phyloP scores from a whole-genome alignment of 2,113 vertebrate genomes.

The Sinosuthora webbiana region DNA sequence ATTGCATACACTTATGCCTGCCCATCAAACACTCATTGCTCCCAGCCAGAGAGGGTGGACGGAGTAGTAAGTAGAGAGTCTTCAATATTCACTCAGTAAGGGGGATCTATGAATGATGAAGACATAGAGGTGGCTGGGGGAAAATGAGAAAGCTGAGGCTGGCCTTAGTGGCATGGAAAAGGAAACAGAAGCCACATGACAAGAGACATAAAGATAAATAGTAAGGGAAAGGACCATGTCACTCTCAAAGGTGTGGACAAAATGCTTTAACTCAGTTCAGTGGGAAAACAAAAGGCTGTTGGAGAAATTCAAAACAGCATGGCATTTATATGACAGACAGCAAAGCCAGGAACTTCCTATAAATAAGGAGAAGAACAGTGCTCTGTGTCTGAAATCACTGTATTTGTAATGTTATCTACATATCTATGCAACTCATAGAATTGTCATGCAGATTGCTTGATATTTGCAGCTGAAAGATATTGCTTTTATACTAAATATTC shows the following conservation, averaged over 20 bases:
- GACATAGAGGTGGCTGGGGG: background rate
- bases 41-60: background rate
- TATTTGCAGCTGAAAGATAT: background rate
- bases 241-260: background rate
- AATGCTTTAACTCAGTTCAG: background rate
- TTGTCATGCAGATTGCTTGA: background rate
- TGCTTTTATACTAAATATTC: background rate
- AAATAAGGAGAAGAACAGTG: background rate
- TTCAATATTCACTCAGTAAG: background rate
- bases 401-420: background rate
- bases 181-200: background rate
- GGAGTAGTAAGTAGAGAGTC: background rate
- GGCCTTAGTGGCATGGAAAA: background rate
- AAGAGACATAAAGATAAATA: background rate
- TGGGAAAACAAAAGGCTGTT: background rate
- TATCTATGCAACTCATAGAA: background rate
- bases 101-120: background rate
- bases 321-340: background rate
- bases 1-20: background rate
- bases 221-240: background rate
- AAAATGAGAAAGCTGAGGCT: background rate
- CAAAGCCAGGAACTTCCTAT: background rate
- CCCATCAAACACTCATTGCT: background rate
- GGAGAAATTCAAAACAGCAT: background rate
- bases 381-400: background rate